Base-by-base conservation (phyloP, 2,888 invertebrate species). In the Stenolophus ochropezus region DNA sequence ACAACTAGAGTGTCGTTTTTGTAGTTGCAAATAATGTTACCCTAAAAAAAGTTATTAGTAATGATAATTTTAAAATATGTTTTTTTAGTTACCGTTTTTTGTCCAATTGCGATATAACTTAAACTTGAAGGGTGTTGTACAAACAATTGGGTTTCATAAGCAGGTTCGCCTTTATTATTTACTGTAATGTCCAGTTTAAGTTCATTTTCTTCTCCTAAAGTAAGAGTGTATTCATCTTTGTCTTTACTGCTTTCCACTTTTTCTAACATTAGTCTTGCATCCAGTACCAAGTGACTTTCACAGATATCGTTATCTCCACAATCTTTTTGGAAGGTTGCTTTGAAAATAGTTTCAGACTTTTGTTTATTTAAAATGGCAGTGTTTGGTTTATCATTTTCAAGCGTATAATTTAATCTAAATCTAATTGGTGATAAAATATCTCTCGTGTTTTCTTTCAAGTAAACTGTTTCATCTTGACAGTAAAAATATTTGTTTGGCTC, bases 281-380 rank as follows among this genome's bases (percentile, higher is more conserved):
- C 89, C 1, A 97, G 90, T 47, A 92, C 90, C 65, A 98, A 89
- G 86, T 96, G 93, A 86, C 97, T 97, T 87, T 96, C 93, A 87
- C 98, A 98, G 18, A 95, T 91, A 85, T 96, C 96, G 87, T 98
- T 96, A 0, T 92, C 90, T 0, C 97, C 98, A 86, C 98, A 98
- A 87, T 97, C 96, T 88, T 97, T 98, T 84, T 96, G 93, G 91
- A 97, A 97, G 61, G 94, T 94, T 0, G 96, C 97, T 85, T 94
- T 93, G 86, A 97, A 96, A 33, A 93, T 91, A 82, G 94, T 93
- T 27, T 94, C 93, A 0, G 97, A 96, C 86, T 94, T 93, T 61
- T 96, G 96, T 83, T 96, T 94, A 89, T 98, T 97, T 76, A 98
- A 90, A 61, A 98, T 96, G 0, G 98, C 98, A 87, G 94, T 95